A percentile compares a stretch with the other conserved stretches of the same genome.
Conservation (phyloP, 37 sponge, comb jelly and placozoan species). For the Aphrocallistes beatrix region DNA sequence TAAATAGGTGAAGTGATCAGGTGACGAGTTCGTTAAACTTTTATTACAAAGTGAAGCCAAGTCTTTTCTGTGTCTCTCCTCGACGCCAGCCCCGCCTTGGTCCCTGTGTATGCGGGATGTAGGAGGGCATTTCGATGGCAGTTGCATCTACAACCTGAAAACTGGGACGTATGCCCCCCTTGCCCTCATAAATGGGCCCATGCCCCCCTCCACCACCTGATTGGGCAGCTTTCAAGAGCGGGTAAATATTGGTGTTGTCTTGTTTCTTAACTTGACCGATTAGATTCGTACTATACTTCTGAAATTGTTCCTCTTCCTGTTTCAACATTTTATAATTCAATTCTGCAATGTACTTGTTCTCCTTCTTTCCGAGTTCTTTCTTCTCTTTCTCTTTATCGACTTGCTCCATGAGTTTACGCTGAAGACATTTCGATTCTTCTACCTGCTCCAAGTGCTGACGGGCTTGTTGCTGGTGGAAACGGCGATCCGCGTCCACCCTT, state of each 20-base stretch:
- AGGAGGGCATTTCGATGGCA: constrained; percentile 51
- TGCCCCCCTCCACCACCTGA: constrained; percentile 48
- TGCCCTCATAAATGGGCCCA: constrained; percentile 36
- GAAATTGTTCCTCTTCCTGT: constrained; percentile 63
- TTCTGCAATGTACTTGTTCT: constrained; percentile 21
- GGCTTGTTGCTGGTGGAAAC: constrained; percentile 4
- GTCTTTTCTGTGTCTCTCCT: constrained; percentile 55
- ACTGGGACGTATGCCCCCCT: constrained; percentile 50
- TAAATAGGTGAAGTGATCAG: background rate
- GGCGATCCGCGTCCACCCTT: constrained; percentile 13
- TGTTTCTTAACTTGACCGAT: constrained; percentile 28
- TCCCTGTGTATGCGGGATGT: constrained; percentile 29
- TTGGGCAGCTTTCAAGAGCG: background rate
- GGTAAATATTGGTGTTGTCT: background rate
- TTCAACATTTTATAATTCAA: constrained; percentile 10
- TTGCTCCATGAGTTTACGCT: background rate
- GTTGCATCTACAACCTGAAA: constrained; percentile 44
- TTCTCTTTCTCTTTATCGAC: background rate
- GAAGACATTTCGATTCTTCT: background rate
- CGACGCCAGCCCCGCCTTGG: background rate
- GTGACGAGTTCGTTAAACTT: background rate
- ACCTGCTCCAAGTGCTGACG: background rate
- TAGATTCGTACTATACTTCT: constrained; percentile 43
- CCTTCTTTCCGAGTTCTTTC: background rate
- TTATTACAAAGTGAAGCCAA: constrained; percentile 54